Conservation (phyloP, 1,140 invertebrate genomes). For the Plodia interpunctella region DNA sequence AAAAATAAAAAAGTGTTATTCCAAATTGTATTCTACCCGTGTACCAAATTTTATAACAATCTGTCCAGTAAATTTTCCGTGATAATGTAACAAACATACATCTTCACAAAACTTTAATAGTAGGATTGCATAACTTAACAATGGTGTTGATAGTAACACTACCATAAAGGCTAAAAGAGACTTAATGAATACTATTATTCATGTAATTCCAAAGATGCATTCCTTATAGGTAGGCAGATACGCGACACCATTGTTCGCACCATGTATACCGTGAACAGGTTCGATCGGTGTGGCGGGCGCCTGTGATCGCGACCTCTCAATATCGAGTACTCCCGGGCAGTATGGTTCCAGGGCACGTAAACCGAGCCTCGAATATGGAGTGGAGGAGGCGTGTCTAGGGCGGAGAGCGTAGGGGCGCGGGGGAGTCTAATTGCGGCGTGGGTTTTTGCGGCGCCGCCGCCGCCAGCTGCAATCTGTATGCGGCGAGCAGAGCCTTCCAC, state of each 20-base stretch:
- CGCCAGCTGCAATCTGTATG: conserved; percentile 38
- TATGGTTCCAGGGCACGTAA: background rate
- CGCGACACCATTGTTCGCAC: background rate
- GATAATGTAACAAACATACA: too few relatives aligned
- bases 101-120: too few relatives aligned
- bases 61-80: too few relatives aligned
- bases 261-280: background rate
- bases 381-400: conserved; percentile 15
- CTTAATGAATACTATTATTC: too few relatives aligned
- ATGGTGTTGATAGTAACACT: background rate
- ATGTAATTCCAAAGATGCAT: too few relatives aligned
- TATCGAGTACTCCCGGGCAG: background rate
- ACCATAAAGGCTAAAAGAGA: background rate
- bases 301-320: background rate
- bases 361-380: background rate
- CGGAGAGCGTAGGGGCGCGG: conserved; percentile 18
- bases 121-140: background rate
- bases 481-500: conserved; percentile 45
- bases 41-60: too few relatives aligned
- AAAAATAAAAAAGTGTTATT: too few relatives aligned
- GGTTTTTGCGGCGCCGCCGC: conserved; percentile 34
- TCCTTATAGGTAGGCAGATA: too few relatives aligned
- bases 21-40: too few relatives aligned
- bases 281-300: background rate
- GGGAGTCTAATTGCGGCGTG: conserved; percentile 40